Conservation (phyloP, 2,113 vertebrate species). For the Oxyura jamaicensis region DNA sequence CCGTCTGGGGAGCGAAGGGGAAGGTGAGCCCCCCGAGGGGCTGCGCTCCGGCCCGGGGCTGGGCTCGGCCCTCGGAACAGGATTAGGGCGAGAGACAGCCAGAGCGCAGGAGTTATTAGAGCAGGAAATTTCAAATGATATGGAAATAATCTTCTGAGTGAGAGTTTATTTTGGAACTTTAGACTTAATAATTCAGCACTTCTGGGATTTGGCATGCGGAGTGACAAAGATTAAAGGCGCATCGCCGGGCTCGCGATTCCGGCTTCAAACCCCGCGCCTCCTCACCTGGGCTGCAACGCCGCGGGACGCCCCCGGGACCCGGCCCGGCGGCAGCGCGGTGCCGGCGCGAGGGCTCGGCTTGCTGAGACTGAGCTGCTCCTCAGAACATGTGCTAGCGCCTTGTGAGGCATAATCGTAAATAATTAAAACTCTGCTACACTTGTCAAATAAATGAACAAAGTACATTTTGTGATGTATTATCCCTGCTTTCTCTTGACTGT, state of each 20-base stretch:
- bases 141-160: conserved; percentile 71
- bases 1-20: conserved; percentile 33
- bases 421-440: conserved; percentile 67
- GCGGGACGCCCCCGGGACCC: neutral
- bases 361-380: neutral
- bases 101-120: conserved; percentile 69
- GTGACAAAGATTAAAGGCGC: conserved; percentile 65
- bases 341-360: neutral
- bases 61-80: conserved; percentile 49
- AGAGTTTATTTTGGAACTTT: conserved; percentile 73
- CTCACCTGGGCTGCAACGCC: conserved; percentile 23
- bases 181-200: conserved; percentile 73
- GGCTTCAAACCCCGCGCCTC: neutral
- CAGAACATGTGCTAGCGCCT: conserved; percentile 50
- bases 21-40: conserved; percentile 52
- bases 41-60: neutral
- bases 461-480: conserved; percentile 20
- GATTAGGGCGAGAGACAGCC: conserved; percentile 57
- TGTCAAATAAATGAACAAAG: conserved; percentile 67
- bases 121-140: conserved; percentile 75
- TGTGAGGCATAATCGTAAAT: conserved; percentile 51
- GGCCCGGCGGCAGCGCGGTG: neutral
- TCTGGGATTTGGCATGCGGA: conserved; percentile 66
- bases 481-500: conserved; percentile 3
- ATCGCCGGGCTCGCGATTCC: conserved; percentile 22